phyloP scores from a whole-genome alignment of 2,888 invertebrate genomes.

The Sialis fuliginosa region DNA sequence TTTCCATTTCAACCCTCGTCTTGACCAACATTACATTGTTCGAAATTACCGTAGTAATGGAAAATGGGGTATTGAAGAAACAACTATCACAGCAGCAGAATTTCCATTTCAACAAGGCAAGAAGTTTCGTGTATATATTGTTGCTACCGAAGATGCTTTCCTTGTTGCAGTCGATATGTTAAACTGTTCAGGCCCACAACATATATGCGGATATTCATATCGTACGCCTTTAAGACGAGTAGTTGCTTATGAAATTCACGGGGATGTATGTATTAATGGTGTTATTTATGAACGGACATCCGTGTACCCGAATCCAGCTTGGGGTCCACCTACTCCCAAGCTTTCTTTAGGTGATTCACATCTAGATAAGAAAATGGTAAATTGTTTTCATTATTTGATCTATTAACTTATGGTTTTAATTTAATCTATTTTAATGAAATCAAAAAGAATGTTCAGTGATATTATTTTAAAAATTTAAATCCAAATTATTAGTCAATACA shows the following conservation, averaged over 20 bases:
- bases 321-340: not conserved
- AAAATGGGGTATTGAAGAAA: constrained; percentile 62
- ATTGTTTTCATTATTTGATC: not conserved
- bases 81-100: constrained; percentile 23
- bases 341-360: not conserved
- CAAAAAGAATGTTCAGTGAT: too few relatives aligned
- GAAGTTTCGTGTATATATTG: constrained; percentile 36
- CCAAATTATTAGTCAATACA: too few relatives aligned
- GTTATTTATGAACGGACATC: not conserved
- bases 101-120: constrained; percentile 27
- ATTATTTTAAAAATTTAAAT: too few relatives aligned
- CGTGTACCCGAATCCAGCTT: not conserved
- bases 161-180: constrained; percentile 44
- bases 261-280: constrained; percentile 38
- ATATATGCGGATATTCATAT: constrained; percentile 52
- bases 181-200: constrained; percentile 28
- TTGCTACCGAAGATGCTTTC: constrained; percentile 39
- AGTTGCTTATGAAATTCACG: constrained; percentile 39
- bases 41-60: constrained; percentile 49
- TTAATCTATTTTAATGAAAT: too few relatives aligned
- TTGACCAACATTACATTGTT: constrained; percentile 61
- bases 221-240: constrained; percentile 39
- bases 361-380: not conserved
- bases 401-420: too few relatives aligned
- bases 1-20: constrained; percentile 65